Evolutionary conservation across 2,888 invertebrate species (phyloP), one percentile per base, ranked within the genome.

Genomic region (Drosophila infuscata): DNA sequence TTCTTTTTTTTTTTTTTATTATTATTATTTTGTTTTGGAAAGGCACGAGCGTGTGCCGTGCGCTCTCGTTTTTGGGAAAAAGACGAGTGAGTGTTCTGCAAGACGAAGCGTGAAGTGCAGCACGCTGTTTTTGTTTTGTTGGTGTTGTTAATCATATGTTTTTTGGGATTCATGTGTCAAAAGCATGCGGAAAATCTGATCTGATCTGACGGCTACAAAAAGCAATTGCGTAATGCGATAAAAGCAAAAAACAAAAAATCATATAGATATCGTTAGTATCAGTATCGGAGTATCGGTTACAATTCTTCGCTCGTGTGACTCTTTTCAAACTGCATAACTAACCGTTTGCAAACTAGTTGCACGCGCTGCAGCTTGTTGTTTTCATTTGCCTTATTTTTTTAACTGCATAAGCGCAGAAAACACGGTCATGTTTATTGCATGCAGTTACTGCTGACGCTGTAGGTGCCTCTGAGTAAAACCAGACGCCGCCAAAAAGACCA

Each of bases 61-160:
- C 63, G 80, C 70, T 78, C 70, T 79, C 53, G 77, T 56, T 56
- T 73, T 77, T 64, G 59, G 56, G 41, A 41, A 57, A 66, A 53
- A 78, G 65, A 66, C 67, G 53, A 79, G 74, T 67, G 71, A 70
- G 76, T 90, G 90, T 87, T 87, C 90, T 88, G 90, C 90, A 87
- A 90, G 82, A 82, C 89, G 84, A 54, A 88, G 89, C 89, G 88
- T 88, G 91, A 88, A 90, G 89, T 88, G 87, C 85, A 89, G 68
- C 63, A 68, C 67, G 69, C 58, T 54, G 62, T 62, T 59, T 54
- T 53, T 46, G 57, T 68, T 43, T 36, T 43, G 53, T 56, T 63
- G 46, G 48, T 54, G 54, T 59, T 56, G 46, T 70, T 54, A 17
- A 11, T 43, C 33, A 48, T 51, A 12, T 58, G 49, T 56, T 56